Conservation (phyloP, 1,140 invertebrate genomes). For the Penaeus chinensis region DNA sequence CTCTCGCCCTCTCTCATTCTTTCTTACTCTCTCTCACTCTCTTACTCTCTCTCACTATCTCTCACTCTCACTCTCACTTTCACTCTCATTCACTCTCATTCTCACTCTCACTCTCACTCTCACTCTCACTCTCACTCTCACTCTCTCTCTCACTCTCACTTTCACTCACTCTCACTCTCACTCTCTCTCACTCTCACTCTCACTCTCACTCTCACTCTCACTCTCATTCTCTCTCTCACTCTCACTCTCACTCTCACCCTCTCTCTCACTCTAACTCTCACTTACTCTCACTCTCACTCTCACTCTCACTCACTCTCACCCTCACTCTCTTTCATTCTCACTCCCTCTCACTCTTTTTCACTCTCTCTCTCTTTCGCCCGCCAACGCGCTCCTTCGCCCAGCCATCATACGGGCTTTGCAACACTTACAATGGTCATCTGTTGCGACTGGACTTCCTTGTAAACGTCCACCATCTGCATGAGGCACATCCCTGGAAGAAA, state of each 20-base stretch:
- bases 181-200: no score
- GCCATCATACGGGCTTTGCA: background rate
- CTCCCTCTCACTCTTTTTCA: background rate
- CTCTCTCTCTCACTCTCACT: no score
- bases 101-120: no score
- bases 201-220: no score
- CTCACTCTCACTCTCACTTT: no score
- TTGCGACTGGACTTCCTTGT: conserved; percentile 91
- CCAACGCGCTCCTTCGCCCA: background rate
- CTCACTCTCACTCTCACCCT: no score
- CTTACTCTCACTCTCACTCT: no score
- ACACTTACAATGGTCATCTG: conserved; percentile 92
- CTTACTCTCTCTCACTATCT: no score
- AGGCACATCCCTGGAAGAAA: conserved; percentile 79
- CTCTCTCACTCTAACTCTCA: no score
- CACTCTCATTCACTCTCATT: no score
- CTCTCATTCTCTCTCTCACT: background rate
- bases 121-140: no score
- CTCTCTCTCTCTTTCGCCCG: background rate
- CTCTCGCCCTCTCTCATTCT: background rate
- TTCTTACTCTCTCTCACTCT: background rate
- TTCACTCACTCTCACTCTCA: background rate
- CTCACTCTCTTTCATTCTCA: background rate
- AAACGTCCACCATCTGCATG: conserved; percentile 91
- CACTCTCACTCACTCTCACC: background rate